Evolutionary conservation across 1,140 invertebrate species (phyloP), one percentile per base, ranked within the genome.

Genomic region (Caenorhabditis inopinata): DNA sequence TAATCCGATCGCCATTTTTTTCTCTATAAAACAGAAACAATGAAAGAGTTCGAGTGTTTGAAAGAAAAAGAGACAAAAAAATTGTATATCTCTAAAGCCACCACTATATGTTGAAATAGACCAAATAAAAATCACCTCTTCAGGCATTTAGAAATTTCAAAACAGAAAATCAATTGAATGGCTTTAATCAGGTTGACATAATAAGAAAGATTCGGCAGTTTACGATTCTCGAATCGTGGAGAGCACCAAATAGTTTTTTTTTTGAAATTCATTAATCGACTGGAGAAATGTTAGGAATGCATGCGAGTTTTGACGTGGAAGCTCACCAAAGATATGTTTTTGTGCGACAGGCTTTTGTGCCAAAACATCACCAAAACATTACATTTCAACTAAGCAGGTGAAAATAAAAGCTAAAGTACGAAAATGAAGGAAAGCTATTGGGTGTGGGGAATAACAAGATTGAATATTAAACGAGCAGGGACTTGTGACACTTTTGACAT

Each of bases 401-500:
- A 21, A 68, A 68, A 38, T 38, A 25, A 68, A 35, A 68, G 53
- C 27, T 16, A 7, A 58, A 12, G 27, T 16, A 32, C 35, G 27
- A 35, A 38, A 38, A 11, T 16, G n/a, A 68, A 38, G 32, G 38
- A 18, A 58, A n/a, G n/a, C n/a, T 58, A 21, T 11, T 6, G 58
- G 32, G 58, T 68, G 58, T 68, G 58, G 58, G 38, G 58, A 38
- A 32, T 68, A 68, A 68, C 58, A 68, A 18, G 58, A 68, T 68
- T 38, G 58, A 68, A 68, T 68, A 68, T 68, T 68, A 38, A 68
- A 68, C 58, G 32, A 68, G 58, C 18, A n/a, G 32, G 32, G 32
- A 38, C 32, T 42, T 68, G 58, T 68, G 58, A 68, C 58, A 68
- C 32, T 68, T 68, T n/a, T 68, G 58, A 68, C 58, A 68, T 68